These are phyloP conservation scores for Drosophila borealis DNA, from an alignment of 2,888 invertebrate genomes.

Conservation along the genomic window DNA sequence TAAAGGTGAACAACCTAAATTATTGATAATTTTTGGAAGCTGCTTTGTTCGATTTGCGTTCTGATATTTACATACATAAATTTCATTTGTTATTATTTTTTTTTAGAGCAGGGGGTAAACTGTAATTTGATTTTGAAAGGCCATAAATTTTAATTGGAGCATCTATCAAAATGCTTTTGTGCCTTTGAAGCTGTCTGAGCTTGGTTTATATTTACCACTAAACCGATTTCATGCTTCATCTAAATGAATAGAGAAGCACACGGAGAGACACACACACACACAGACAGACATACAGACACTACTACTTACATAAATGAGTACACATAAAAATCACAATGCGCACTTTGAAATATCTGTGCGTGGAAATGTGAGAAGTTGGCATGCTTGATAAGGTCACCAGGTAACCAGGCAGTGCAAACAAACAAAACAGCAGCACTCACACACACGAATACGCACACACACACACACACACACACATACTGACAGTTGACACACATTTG, in stretches of 20 bases:
- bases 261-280: slow-evolving; percentile 1
- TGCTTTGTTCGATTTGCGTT: too few relatives aligned
- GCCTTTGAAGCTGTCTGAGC: not conserved
- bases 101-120: too few relatives aligned
- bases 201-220: slow-evolving; percentile 21
- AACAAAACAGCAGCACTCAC: slow-evolving; percentile 31
- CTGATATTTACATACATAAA: too few relatives aligned
- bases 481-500: slow-evolving; percentile 21
- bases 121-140: too few relatives aligned
- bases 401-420: slow-evolving; percentile 23
- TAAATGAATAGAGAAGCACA: slow-evolving; percentile 45
- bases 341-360: slow-evolving; percentile 54
- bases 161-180: too few relatives aligned
- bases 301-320: slow-evolving; percentile 33
- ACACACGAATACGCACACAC: slow-evolving; percentile 6
- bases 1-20: too few relatives aligned
- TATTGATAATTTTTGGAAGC: too few relatives aligned
- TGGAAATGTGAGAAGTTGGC: slow-evolving; percentile 44
- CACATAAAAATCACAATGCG: slow-evolving; percentile 64
- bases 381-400: slow-evolving; percentile 61
- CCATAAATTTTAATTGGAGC: not conserved
- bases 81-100: too few relatives aligned
- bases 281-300: not conserved
- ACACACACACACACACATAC: not conserved
- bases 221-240: slow-evolving; percentile 45